Conservation (phyloP, 2,113 vertebrate genomes). For the Heptranchias perlo region DNA sequence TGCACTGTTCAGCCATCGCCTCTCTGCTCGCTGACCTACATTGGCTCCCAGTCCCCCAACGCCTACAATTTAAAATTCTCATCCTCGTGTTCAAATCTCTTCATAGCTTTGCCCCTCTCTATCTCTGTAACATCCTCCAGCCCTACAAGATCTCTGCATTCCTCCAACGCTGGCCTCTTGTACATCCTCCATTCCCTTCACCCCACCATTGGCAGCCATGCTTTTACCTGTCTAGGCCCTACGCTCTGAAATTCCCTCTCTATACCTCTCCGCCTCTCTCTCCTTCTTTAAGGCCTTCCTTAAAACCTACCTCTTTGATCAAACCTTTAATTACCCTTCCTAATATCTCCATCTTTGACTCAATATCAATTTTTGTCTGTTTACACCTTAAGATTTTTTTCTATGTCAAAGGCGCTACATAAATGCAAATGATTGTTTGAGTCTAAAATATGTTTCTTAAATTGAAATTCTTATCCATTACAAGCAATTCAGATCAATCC, state of each 20-base stretch:
- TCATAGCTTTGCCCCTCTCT: neutral
- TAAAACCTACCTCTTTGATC: too few relatives aligned
- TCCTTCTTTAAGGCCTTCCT: too few relatives aligned
- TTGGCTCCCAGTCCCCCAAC: neutral
- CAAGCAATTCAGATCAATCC: too few relatives aligned
- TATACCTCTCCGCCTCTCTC: neutral
- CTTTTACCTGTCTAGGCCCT: neutral
- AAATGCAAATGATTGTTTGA: too few relatives aligned
- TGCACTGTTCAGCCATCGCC: too few relatives aligned
- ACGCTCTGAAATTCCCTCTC: neutral
- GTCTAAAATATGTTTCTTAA: too few relatives aligned
- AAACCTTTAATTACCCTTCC: neutral
- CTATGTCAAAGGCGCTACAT: neutral
- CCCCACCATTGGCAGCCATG: neutral
- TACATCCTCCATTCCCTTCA: neutral
- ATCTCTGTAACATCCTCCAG: neutral
- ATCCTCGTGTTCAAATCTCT: neutral
- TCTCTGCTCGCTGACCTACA: neutral
- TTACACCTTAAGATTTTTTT: neutral
- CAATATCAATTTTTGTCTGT: neutral
- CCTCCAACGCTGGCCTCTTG: neutral
- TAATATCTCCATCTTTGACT: neutral
- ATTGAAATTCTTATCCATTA: too few relatives aligned
- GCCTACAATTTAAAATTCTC: neutral
- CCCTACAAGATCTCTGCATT: neutral